Evolutionary conservation across 2,797 vertebrate species (phyloP).

Genomic region (Chelonia mydas): DNA sequence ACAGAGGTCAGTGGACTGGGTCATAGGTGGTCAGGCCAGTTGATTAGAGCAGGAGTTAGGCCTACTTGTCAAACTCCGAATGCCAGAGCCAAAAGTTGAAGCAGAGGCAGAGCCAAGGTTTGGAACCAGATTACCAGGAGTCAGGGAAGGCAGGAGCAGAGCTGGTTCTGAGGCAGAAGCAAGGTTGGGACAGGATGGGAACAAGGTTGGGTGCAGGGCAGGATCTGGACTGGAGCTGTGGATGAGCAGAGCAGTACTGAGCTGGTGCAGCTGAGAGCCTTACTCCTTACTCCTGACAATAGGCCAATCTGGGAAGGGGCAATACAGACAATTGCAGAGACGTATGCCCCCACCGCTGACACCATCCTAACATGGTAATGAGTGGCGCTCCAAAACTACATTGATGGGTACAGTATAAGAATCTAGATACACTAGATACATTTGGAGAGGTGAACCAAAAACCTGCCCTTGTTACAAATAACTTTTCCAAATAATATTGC

Average conservation of each 20-base stretch:
- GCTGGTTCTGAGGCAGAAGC: not conserved
- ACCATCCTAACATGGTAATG: not conserved
- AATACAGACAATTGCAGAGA: not conserved
- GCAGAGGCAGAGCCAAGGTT: not conserved
- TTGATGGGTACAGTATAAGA: not conserved
- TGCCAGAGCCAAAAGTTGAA: not conserved
- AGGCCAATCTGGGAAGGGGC: not conserved
- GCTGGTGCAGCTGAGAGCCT: not conserved
- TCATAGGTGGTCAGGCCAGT: not conserved
- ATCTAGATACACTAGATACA: not conserved
- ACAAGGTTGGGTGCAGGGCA: not conserved
- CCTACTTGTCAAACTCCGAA: not conserved
- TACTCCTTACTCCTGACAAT: not conserved
- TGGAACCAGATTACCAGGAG: not conserved
- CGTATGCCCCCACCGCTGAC: not conserved
- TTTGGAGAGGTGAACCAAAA: not conserved
- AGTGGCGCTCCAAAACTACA: not conserved
- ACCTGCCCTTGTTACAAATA: conserved; percentile 8
- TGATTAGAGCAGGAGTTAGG: not conserved
- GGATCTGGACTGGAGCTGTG: fast-evolving
- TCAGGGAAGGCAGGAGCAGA: not conserved
- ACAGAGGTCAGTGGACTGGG: not conserved
- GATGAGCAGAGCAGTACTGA: not conserved
- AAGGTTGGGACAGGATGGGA: not conserved
- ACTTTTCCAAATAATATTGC: conserved; percentile 12